phyloP scores from a whole-genome alignment of 2,888 invertebrate genomes.

The Tupiocoris notatus region DNA sequence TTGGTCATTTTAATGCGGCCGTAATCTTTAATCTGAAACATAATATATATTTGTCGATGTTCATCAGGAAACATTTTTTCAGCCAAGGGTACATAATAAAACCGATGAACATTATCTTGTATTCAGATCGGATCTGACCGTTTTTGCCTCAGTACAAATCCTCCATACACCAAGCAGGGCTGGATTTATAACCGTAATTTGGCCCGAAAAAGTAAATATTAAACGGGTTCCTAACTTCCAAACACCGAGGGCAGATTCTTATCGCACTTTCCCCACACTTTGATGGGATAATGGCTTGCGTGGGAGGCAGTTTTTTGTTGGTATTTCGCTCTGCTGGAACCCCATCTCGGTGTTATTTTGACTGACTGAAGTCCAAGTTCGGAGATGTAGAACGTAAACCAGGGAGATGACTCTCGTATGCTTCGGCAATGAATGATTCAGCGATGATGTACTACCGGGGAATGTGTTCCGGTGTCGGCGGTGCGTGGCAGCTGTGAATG shows the following conservation, averaged over 20 bases:
- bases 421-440: neutral
- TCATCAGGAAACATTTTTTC: too few relatives aligned
- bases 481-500: neutral
- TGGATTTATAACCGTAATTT: neutral
- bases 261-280: neutral
- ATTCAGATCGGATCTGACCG: too few relatives aligned
- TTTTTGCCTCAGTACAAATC: too few relatives aligned
- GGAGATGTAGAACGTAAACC: neutral
- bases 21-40: too few relatives aligned
- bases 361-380: neutral
- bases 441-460: neutral
- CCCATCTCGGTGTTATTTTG: too few relatives aligned
- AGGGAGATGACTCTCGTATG: neutral
- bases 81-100: too few relatives aligned
- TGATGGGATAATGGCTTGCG: neutral
- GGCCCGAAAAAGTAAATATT: neutral
- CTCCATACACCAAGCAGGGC: neutral
- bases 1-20: too few relatives aligned
- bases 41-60: too few relatives aligned
- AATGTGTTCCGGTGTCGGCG: neutral
- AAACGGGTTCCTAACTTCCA: neutral
- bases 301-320: neutral
- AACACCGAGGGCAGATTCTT: neutral
- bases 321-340: neutral
- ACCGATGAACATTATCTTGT: too few relatives aligned